Conservation (phyloP, 1,140 invertebrate species). For the Phymorhynchus buccinoides region DNA sequence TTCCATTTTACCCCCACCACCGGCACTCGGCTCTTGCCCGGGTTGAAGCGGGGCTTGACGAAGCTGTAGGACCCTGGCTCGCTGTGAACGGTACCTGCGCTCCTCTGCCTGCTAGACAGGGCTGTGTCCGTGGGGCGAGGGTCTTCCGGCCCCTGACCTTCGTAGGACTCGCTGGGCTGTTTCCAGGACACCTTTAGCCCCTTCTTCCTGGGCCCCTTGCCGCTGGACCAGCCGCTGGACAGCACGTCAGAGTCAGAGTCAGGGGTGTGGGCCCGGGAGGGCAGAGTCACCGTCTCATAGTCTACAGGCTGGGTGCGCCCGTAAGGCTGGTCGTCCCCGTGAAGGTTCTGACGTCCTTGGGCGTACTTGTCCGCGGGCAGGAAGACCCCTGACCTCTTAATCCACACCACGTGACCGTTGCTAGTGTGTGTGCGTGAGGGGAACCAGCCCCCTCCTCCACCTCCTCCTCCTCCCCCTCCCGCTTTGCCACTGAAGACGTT, state of each 20-base stretch:
- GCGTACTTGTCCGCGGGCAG: slow-evolving; percentile 57
- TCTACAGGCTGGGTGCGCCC: not conserved
- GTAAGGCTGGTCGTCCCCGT: slow-evolving; percentile 10
- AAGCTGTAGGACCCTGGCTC: not conserved
- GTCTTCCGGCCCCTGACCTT: not conserved
- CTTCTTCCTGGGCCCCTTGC: slow-evolving; percentile 23
- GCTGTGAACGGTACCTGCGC: not conserved
- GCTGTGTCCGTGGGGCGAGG: not conserved
- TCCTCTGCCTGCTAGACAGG: not conserved
- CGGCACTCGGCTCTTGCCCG: slow-evolving; percentile 23
- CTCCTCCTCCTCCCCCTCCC: slow-evolving; percentile 17
- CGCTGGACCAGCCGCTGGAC: not conserved
- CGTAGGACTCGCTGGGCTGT: not conserved
- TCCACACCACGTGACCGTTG: slow-evolving; percentile 20
- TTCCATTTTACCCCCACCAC: slow-evolving; percentile 41
- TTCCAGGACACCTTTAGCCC: slow-evolving; percentile 42
- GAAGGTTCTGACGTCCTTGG: slow-evolving; percentile 29
- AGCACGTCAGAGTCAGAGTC: not conserved
- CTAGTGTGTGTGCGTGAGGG: not conserved
- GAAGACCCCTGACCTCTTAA: slow-evolving; percentile 47
- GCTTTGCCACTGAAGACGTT: not conserved
- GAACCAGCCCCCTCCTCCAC: not conserved
- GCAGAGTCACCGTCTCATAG: slow-evolving; percentile 20
- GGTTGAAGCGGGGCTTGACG: not conserved
- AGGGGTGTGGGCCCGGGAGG: not conserved